Percentiles rank a stretch among this genome's conserved stretches.
Conservation (phyloP, 92 coral and sea anemone species). For the Micromussa lordhowensis region DNA sequence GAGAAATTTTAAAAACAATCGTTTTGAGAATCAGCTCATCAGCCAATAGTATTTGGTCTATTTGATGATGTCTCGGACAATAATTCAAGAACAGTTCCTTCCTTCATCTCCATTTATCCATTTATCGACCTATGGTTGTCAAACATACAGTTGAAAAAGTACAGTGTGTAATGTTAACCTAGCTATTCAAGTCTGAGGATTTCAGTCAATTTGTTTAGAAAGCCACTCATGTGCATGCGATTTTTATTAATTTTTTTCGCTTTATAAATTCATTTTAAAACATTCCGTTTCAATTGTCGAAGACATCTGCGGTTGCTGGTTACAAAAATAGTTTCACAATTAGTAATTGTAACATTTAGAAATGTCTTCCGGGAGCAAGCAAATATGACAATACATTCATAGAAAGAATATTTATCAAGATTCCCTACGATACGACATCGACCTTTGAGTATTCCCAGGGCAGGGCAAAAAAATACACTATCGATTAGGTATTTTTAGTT, state of each 20-base stretch:
- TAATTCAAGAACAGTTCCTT: neutral
- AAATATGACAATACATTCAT: neutral
- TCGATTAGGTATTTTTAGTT: neutral
- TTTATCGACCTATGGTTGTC: neutral
- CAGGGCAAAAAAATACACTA: neutral
- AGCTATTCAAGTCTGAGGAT: neutral
- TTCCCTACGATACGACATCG: neutral
- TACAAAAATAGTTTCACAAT: neutral
- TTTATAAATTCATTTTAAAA: neutral
- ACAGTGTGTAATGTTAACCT: neutral
- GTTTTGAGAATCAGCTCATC: neutral
- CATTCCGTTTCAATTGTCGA: neutral
- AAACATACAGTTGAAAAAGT: neutral
- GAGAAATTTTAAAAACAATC: neutral
- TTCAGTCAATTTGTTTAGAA: neutral
- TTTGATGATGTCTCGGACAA: neutral
- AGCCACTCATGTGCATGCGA: too few relatives aligned
- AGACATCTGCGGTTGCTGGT: neutral
- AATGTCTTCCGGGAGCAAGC: neutral
- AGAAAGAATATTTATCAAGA: neutral
- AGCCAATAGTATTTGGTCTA: slow-evolving; percentile 1
- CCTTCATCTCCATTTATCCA: neutral
- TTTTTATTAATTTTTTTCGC: neutral
- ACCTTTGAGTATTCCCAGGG: neutral
- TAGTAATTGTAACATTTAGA: neutral